Base-by-base conservation (phyloP, 2,113 vertebrate genomes). In the Notiomystis cincta region DNA sequence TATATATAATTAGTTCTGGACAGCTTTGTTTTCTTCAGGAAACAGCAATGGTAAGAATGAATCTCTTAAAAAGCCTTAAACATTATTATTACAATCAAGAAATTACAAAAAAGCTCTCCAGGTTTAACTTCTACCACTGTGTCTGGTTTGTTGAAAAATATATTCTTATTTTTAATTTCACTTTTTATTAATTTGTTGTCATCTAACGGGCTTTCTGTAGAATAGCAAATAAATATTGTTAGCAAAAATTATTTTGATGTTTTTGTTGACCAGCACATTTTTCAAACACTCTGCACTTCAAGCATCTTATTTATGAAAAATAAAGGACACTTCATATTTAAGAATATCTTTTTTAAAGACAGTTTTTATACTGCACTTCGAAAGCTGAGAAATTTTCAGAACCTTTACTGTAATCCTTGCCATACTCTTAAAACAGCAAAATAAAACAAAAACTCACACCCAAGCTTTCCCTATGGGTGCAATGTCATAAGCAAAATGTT, bases 401-500 rank as follows among this genome's bases (percentile, higher is more conserved):
- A 90, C 50, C 71, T 76, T 89, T 87, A 42, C 30, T 66, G 7
- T 65, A 62, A 65, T 66, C 35, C 13, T 83, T 31, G 6, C 17
- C 30, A 8, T 83, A 38, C 19, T 56, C 83, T 71, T 83, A 84
- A 95, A 93, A 81, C 37, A 95, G 38, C 16, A 70, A 81, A 90
- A 13, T 25, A 66, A 91, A 93, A 27, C 42, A 80, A 87, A 87
- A 91, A 7, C 65, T 94, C 65, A 60, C 89, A 87, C 60, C 53
- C 60, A 78, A 83, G 50, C 19, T 86, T 93, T 88, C 94, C 92
- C 91, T 86, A 3, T 90, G 93, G 87, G 73, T 50, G 42, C 58
- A 69, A 77, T 93, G 85, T 92, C 85, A 88, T 33, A 42, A 93
- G 40, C 62, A 88, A 83, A 89, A 82, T 78, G 67, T 85, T 91